Base-by-base conservation (phyloP, 2,888 invertebrate genomes). In the Luperina nickerlii region DNA sequence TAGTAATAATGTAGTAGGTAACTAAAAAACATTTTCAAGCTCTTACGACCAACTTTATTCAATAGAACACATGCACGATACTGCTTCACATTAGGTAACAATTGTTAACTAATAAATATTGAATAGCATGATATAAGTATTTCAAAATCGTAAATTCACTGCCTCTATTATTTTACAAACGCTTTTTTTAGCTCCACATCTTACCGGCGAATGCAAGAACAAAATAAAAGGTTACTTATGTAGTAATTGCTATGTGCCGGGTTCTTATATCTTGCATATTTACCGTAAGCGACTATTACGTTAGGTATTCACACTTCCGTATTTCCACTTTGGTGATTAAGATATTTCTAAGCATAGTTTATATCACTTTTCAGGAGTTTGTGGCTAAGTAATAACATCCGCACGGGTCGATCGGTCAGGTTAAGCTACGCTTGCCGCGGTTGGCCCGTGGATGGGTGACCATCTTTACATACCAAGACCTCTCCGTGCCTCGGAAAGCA, bases 71-170 rank as follows among this genome's bases (percentile, higher is more conserved):
- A 65, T 27, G 24, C 27, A 27, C 9, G n/a, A 66, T n/a, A 42
- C 45, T 48, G 27, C 2, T 71, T 65, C 57, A 27, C 15, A 38
- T 24, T 24, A 57, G 57, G 66, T 73, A 81, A 81, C 73, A 57
- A 81, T 57, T 24, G 18, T 54, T 62, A 51, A 51, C 60, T 54
- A 75, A 69, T 60, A 66, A 32, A 71, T 80, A 69, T 76, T 54
- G 45, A 45, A 67, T 38, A 57, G 13, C 24, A 72, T 82, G 71
- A 63, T 71, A 63, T 76, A 67, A 77, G 67, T 77, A 48, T 76
- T 81, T 71, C 71, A 15, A 57, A 77, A 77, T 62, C 51, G 67
- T 67, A 45, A 45, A 67, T 51, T 73, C 73, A 66, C 15, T 15
- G 66, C 5, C 11, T 66, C 73, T 27, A 66, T 81, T 27, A 51